phyloP scores from a whole-genome alignment of 2,888 invertebrate genomes.

The Plebejus argus region DNA sequence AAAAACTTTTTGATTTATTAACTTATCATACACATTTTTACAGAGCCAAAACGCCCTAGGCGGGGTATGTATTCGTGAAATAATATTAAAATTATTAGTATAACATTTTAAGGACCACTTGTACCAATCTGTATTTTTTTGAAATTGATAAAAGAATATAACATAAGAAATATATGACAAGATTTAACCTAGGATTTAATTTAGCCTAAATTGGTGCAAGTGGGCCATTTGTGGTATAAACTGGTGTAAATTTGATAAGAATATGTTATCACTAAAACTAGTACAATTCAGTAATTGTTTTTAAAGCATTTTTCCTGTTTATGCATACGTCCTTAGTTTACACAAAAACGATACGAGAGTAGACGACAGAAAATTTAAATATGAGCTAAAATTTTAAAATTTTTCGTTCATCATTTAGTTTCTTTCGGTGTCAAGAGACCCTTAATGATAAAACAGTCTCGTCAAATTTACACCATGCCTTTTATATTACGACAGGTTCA shows the following conservation, averaged over 20 bases:
- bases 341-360: too few species aligned
- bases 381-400: too few species aligned
- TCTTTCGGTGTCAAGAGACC: not conserved
- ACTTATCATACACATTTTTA: slow-evolving; percentile 49
- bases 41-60: slow-evolving; percentile 58
- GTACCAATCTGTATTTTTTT: too few species aligned
- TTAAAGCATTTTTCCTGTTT: too few species aligned
- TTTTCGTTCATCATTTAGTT: not conserved
- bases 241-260: slow-evolving; percentile 10
- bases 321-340: too few species aligned
- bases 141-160: too few species aligned
- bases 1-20: not conserved
- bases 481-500: not conserved
- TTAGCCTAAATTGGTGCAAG: not conserved
- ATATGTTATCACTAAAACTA: not conserved
- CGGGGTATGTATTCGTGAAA: slow-evolving; percentile 57
- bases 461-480: not conserved
- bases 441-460: not conserved
- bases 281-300: too few species aligned
- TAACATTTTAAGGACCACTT: too few species aligned
- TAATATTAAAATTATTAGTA: not conserved
- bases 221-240: not conserved
- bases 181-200: too few species aligned
- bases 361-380: too few species aligned
- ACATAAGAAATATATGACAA: too few species aligned